These are phyloP conservation scores for Cavia porcellus DNA, from an alignment of 2,113 vertebrate species.

Conservation along the genomic window DNA sequence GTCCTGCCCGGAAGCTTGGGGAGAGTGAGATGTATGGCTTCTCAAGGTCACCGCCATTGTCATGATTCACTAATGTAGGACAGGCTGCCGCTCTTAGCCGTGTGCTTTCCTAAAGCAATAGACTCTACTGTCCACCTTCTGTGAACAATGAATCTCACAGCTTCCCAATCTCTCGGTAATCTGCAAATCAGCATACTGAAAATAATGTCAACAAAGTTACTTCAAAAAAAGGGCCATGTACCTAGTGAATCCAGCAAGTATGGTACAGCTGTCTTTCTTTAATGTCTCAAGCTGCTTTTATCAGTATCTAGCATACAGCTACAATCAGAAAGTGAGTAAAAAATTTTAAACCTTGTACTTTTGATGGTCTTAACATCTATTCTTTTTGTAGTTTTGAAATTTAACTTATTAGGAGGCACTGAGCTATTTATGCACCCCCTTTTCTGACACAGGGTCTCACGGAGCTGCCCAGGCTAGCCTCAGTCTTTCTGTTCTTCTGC, in stretches of 20 bases:
- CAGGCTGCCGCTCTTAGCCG: slow-evolving; percentile 54
- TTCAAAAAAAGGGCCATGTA: slow-evolving; percentile 34
- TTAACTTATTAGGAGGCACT: background rate
- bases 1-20: background rate
- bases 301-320: background rate
- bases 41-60: slow-evolving; percentile 72
- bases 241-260: background rate
- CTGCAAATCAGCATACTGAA: slow-evolving; percentile 53
- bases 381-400: background rate
- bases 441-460: background rate
- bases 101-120: slow-evolving; percentile 79
- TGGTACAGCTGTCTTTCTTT: background rate
- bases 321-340: slow-evolving; percentile 37
- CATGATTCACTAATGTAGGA: slow-evolving; percentile 71
- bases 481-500: background rate
- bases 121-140: slow-evolving; percentile 77
- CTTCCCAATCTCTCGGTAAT: slow-evolving; percentile 74
- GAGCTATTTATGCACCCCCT: background rate
- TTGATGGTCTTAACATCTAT: background rate
- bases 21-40: slow-evolving; percentile 65
- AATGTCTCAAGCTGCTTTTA: slow-evolving; percentile 4
- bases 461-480: background rate
- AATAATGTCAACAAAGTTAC: slow-evolving; percentile 67
- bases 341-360: background rate
- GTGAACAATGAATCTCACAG: slow-evolving; percentile 80